Conservation (phyloP, 2,113 vertebrate genomes). For the Callocephalon fimbriatum region DNA sequence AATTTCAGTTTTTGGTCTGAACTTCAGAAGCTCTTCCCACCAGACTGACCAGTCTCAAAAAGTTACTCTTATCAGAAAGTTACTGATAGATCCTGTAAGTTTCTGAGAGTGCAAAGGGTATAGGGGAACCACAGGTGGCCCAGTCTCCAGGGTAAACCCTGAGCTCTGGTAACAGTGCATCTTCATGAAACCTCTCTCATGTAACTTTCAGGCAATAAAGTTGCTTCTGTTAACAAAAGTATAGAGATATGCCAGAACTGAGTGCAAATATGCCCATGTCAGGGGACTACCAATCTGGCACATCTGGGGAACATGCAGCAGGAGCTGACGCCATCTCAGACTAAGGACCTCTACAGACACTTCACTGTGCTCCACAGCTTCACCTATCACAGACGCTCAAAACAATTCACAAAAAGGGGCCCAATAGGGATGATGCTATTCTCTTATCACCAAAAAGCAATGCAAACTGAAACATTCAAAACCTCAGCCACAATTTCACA, state of each 20-base stretch:
- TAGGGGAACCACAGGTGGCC: neutral
- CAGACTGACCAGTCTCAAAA: neutral
- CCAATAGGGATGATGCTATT: neutral
- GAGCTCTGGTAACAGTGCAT: neutral
- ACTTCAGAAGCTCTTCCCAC: neutral
- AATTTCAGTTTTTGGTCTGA: neutral
- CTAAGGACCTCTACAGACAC: neutral
- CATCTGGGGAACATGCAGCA: neutral
- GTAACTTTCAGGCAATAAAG: neutral
- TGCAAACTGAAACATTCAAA: neutral
- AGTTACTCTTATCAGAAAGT: neutral
- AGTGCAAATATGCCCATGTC: neutral
- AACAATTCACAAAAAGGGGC: neutral
- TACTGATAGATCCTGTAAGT: neutral
- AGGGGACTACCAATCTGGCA: neutral
- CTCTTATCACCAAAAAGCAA: neutral
- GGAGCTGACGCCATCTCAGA: neutral
- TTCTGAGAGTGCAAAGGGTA: neutral
- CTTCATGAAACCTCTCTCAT: neutral
- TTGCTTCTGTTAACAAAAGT: neutral
- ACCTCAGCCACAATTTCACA: neutral
- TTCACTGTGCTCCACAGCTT: neutral
- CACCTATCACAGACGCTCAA: neutral
- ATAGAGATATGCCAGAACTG: neutral
- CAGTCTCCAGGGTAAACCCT: neutral